Evolutionary conservation across 2,113 vertebrate genomes (phyloP).

Genomic region (Hydropotes inermis): DNA sequence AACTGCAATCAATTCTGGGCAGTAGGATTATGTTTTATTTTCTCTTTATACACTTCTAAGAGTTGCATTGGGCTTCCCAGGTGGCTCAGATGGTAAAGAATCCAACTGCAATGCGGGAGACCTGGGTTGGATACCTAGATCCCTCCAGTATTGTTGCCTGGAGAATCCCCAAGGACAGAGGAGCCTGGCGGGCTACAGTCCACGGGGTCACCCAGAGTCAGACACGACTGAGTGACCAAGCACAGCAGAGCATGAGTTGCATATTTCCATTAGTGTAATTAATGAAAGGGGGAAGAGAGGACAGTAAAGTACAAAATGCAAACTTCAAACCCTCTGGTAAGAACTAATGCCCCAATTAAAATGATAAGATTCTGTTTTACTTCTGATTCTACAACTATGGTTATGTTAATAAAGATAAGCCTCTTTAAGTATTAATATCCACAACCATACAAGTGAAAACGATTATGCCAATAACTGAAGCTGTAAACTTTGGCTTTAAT

Average conservation of each 20-base stretch:
- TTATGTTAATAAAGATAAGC: not conserved
- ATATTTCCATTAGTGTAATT: not conserved
- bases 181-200: not conserved
- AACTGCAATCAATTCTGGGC: constrained; percentile 4
- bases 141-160: not conserved
- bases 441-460: constrained; percentile 13
- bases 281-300: not conserved
- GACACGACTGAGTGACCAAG: not conserved
- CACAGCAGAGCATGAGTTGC: not conserved
- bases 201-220: not conserved
- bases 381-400: constrained; percentile 31
- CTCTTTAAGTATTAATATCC: constrained; percentile 38
- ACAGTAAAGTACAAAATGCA: constrained; percentile 28
- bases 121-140: not conserved
- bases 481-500: not conserved
- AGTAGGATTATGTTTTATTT: not conserved
- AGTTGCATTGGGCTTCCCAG: not conserved
- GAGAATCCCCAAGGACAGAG: not conserved
- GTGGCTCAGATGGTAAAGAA: not conserved
- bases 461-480: not conserved
- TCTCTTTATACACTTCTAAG: not conserved
- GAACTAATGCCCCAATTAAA: not conserved
- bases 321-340: not conserved
- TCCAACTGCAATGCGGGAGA: not conserved
- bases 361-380: not conserved